Percentiles rank a stretch among this genome's conserved stretches.
These are phyloP conservation scores for Sarotherodon lohbergeri DNA, from an alignment of 2,113 vertebrate species.

Conservation along the genomic window DNA sequence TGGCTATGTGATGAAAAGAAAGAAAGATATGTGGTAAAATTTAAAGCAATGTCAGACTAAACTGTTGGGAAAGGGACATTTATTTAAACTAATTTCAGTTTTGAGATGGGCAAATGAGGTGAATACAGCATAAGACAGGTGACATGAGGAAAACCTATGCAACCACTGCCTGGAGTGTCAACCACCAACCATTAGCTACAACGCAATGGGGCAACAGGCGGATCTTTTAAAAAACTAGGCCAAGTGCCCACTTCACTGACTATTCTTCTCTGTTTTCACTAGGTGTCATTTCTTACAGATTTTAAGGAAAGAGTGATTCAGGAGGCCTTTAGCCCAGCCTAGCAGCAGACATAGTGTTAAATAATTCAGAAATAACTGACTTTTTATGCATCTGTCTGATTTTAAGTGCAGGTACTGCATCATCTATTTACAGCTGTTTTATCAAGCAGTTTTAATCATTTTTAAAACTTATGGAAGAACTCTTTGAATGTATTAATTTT, in stretches of 20 bases:
- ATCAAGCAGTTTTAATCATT: neutral
- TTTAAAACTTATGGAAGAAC: neutral
- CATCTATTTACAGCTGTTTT: neutral
- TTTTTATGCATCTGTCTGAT: neutral
- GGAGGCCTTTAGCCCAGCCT: neutral
- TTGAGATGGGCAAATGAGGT: neutral
- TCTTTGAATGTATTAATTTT: neutral
- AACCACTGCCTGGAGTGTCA: neutral
- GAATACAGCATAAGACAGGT: neutral
- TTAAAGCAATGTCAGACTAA: neutral
- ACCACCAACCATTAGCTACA: neutral
- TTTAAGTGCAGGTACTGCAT: neutral
- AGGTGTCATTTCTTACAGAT: neutral
- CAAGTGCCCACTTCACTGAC: neutral
- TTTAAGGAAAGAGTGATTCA: neutral
- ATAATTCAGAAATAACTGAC: neutral
- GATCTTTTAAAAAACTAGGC: neutral
- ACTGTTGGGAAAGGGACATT: neutral
- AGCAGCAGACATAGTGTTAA: neutral
- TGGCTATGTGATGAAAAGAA: neutral
- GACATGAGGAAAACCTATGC: neutral
- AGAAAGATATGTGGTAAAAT: neutral
- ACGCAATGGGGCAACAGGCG: accelerated
- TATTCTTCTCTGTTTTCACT: neutral
- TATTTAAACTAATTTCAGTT: neutral